Evolutionary conservation across 2,888 invertebrate genomes (phyloP).

Genomic region (Drosophila macrospina): DNA sequence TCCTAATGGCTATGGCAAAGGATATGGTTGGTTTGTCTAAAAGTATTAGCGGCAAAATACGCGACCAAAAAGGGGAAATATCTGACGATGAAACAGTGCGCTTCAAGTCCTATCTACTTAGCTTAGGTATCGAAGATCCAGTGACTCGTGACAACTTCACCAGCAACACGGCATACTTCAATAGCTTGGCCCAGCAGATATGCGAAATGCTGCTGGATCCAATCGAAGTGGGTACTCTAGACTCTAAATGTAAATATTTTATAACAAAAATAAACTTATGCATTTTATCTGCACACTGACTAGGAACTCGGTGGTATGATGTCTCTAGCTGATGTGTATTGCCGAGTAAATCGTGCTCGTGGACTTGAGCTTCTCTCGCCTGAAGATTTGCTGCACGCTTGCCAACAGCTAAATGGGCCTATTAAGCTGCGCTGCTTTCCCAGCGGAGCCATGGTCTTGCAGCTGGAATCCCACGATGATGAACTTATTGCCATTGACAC

Average conservation of each 20-base stretch:
- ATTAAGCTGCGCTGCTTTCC: constrained; percentile 93
- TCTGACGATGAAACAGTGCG: constrained; percentile 98
- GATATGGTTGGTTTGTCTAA: constrained; percentile 98
- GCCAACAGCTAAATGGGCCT: constrained; percentile 89
- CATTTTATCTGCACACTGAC: constrained; percentile 12
- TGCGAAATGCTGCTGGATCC: constrained; percentile 92
- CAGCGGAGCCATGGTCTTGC: constrained; percentile 98
- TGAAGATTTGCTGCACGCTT: constrained; percentile 97
- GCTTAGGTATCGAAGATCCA: constrained; percentile 98
- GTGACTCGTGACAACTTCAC: constrained; percentile 96
- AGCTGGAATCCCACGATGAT: constrained; percentile 91
- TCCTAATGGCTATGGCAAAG: constrained; percentile 97
- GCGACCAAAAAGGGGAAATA: constrained; percentile 97
- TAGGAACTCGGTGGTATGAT: constrained; percentile 98
- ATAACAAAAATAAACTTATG: background rate
- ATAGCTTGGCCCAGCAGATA: constrained; percentile 94
- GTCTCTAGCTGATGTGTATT: constrained; percentile 98
- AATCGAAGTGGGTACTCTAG: constrained; percentile 88
- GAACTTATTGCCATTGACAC: constrained; percentile 90
- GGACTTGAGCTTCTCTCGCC: constrained; percentile 98
- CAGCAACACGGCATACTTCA: constrained; percentile 93
- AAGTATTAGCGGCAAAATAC: constrained; percentile 95
- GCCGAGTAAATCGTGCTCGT: constrained; percentile 97
- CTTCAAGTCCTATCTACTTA: constrained; percentile 98
- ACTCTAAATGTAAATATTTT: background rate